Conservation (phyloP, 2,888 invertebrate genomes). For the Sarcophaga variegata region DNA sequence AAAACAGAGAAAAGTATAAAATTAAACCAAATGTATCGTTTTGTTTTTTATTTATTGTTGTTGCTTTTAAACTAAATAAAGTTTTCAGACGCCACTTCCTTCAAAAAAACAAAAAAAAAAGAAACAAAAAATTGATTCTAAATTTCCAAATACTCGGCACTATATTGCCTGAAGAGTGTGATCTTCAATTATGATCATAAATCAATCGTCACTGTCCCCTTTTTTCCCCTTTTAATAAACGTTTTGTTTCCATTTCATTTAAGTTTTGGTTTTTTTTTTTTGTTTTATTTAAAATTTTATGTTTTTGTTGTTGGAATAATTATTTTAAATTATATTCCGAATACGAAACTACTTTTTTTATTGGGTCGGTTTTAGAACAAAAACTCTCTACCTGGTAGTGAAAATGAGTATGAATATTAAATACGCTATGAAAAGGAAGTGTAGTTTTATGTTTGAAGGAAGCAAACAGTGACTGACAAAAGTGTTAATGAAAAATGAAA, state of each 20-base stretch:
- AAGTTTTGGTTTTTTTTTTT: conserved; percentile 22
- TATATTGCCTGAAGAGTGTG: conserved; percentile 56
- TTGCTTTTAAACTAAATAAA: conserved; percentile 53
- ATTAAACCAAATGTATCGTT: background rate
- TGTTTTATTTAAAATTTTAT: conserved; percentile 36
- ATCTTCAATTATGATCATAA: conserved; percentile 70
- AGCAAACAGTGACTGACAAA: conserved; percentile 19
- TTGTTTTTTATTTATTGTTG: conserved; percentile 17
- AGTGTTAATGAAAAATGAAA: background rate
- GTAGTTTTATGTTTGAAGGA: background rate
- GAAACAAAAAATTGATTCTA: conserved; percentile 8
- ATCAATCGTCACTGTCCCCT: conserved; percentile 65
- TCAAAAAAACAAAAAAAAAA: conserved; percentile 22
- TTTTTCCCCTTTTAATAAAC: conserved; percentile 11
- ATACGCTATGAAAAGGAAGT: conserved; percentile 45
- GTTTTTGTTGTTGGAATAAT: conserved; percentile 41
- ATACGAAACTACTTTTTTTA: conserved; percentile 52
- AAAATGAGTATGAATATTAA: conserved; percentile 57
- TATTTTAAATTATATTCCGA: conserved; percentile 64
- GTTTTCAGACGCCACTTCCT: conserved; percentile 67
- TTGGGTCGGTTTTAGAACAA: conserved; percentile 12
- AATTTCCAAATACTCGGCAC: conserved; percentile 33
- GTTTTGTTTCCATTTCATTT: conserved; percentile 21
- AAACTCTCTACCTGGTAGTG: conserved; percentile 42
- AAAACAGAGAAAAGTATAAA: background rate